Percentiles rank a stretch among this genome's conserved stretches.
Evolutionary conservation across 2,797 vertebrate genomes (phyloP).

Genomic region (Cottoperca gobio): DNA sequence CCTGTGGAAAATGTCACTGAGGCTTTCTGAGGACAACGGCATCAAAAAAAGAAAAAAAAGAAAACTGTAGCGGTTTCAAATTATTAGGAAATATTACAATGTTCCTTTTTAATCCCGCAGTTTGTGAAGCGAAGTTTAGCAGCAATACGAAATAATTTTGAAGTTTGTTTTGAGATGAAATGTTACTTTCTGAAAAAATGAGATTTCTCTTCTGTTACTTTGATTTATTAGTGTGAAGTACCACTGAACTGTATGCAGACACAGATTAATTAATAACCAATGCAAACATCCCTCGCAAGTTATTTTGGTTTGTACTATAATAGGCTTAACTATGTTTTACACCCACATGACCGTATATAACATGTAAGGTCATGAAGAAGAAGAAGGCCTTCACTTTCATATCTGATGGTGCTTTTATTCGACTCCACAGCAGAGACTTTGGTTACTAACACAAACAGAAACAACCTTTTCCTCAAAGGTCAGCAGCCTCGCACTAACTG

Average conservation of each 20-base stretch:
- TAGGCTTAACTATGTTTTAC: background rate
- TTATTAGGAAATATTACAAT: background rate
- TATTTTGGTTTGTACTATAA: background rate
- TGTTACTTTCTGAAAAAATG: too few relatives aligned
- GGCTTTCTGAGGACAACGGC: constrained; percentile 4
- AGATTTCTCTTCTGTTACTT: background rate
- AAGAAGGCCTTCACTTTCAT: background rate
- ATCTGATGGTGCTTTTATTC: constrained; percentile 20
- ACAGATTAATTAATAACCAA: background rate
- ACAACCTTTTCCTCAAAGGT: constrained; percentile 67
- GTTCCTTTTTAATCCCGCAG: background rate
- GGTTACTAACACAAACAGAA: constrained; percentile 47
- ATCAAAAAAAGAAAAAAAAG: background rate
- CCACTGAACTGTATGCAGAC: background rate
- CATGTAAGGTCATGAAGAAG: background rate
- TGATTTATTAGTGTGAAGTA: background rate
- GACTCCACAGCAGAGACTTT: constrained; percentile 40
- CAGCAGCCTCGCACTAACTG: constrained; percentile 45
- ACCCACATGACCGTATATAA: background rate
- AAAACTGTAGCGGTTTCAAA: background rate
- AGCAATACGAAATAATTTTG: background rate
- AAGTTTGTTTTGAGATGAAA: background rate
- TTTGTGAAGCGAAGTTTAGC: background rate
- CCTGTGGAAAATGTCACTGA: background rate
- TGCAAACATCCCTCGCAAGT: background rate